phyloP scores from a whole-genome alignment of 2,113 vertebrate species.

The Spilogale gracilis region DNA sequence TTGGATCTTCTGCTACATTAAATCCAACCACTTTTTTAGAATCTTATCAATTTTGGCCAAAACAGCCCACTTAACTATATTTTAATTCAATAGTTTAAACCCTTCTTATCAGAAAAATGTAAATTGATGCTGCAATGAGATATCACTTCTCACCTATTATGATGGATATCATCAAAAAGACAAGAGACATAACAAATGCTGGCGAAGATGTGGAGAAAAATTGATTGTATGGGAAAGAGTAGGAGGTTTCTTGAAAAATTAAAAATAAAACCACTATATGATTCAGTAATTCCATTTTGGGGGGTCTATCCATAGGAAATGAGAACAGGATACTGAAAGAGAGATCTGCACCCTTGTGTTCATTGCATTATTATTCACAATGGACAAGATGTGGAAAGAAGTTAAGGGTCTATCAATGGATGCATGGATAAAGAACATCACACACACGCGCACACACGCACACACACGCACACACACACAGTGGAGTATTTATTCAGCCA shows the following conservation, averaged over 20 bases:
- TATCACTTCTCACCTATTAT: not conserved
- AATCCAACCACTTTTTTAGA: not conserved
- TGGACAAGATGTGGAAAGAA: not conserved
- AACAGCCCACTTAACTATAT: not conserved
- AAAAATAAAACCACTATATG: not conserved
- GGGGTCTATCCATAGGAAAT: not conserved
- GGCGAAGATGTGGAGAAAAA: not conserved
- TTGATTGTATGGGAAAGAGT: not conserved
- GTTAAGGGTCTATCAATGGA: not conserved
- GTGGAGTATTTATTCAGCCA: not conserved
- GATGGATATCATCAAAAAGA: not conserved
- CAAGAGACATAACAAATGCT: not conserved
- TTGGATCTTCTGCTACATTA: not conserved
- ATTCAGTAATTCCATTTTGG: not conserved
- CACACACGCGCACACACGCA: not conserved
- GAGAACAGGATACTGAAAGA: not conserved
- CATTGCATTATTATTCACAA: not conserved
- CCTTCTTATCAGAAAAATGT: not conserved
- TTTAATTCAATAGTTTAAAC: not conserved
- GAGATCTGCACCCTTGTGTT: not conserved
- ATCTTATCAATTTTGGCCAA: not conserved
- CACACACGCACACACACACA: not conserved
- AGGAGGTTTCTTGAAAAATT: not conserved
- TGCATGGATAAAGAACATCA: not conserved
- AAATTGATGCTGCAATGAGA: not conserved